Conservation (phyloP, 2,888 invertebrate genomes). For the Mimumesa dahlbomi region DNA sequence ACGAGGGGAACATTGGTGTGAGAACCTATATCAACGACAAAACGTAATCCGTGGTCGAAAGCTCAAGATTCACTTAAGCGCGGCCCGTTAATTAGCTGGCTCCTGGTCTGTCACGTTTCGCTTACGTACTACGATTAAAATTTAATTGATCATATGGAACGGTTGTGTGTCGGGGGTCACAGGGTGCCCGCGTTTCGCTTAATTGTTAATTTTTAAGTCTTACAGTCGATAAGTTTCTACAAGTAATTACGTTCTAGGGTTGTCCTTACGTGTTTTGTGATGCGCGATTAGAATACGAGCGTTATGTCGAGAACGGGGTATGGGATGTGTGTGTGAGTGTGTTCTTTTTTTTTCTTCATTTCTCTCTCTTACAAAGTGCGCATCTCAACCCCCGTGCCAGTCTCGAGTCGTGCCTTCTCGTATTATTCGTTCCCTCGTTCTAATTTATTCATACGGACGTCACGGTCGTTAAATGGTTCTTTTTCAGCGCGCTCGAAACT, state of each 20-base stretch:
- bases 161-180: conserved; percentile 66
- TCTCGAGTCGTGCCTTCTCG: not conserved
- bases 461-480: no score
- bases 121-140: conserved; percentile 64
- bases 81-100: conserved; percentile 7
- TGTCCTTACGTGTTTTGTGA: conserved; percentile 40
- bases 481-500: conserved; percentile 6
- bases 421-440: no score
- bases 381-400: not conserved
- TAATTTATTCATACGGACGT: not conserved
- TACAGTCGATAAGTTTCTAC: conserved; percentile 50
- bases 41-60: conserved; percentile 31
- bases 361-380: no score
- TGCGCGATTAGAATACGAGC: conserved; percentile 46
- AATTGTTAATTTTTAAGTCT: conserved; percentile 41
- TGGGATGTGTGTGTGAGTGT: no score
- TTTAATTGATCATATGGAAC: conserved; percentile 74
- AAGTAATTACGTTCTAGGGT: conserved; percentile 46
- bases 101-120: conserved; percentile 24
- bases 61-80: conserved; percentile 46
- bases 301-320: conserved; percentile 39
- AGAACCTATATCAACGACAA: conserved; percentile 2
- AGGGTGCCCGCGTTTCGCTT: conserved; percentile 42
- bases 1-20: conserved; percentile 4
- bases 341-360: no score